A percentile compares a stretch with the other conserved stretches of the same genome.
phyloP scores from a whole-genome alignment of 2,113 vertebrate genomes.

The Ceyx cyanopectus region DNA sequence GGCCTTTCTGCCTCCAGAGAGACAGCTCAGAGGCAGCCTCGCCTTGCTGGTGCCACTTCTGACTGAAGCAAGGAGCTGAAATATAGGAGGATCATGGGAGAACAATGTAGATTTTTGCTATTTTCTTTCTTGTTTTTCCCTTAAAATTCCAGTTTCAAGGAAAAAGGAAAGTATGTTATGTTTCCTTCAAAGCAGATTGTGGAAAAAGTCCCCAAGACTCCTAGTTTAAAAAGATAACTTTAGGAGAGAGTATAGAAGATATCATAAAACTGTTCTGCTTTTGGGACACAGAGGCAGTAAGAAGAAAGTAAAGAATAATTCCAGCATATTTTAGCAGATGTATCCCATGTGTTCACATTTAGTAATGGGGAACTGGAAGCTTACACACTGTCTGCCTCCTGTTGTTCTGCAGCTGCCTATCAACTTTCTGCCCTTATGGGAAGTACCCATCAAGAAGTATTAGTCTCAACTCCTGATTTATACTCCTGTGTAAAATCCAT shows the following conservation, averaged over 20 bases:
- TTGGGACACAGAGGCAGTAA: not conserved
- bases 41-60: not conserved
- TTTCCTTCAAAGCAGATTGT: not conserved
- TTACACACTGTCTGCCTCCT: not conserved
- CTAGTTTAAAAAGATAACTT: not conserved
- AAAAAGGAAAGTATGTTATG: not conserved
- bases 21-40: not conserved
- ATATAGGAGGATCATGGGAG: not conserved
- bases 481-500: not conserved
- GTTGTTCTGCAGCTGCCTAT: not conserved
- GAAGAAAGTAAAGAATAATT: not conserved
- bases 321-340: not conserved
- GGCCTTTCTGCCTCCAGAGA: not conserved
- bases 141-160: not conserved
- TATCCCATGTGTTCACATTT: not conserved
- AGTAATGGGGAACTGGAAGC: not conserved
- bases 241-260: not conserved
- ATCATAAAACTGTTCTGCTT: not conserved
- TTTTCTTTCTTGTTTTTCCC: not conserved
- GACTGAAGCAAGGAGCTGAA: not conserved
- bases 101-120: not conserved
- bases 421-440: not conserved
- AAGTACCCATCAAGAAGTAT: not conserved
- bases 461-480: not conserved
- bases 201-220: not conserved